Evolutionary conservation across 2,888 invertebrate genomes (phyloP).

Genomic region (Subacronicta megacephala): DNA sequence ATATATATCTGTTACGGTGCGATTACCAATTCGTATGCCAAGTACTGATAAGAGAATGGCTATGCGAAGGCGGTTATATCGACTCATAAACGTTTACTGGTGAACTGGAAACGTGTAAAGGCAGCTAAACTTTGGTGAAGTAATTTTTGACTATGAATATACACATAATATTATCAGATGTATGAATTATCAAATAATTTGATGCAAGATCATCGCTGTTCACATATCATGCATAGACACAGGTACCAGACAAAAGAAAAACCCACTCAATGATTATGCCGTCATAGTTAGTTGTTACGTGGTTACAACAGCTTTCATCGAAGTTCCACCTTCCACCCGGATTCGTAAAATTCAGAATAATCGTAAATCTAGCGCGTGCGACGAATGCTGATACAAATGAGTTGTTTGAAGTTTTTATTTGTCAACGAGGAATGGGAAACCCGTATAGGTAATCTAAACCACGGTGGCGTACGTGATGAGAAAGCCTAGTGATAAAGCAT

Average conservation of each 20-base stretch:
- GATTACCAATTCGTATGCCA: conserved; percentile 14
- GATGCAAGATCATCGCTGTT: too few relatives aligned
- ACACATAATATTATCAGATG: too few relatives aligned
- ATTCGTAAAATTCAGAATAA: conserved; percentile 70
- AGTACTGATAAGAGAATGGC: conserved; percentile 33
- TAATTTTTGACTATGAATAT: too few relatives aligned
- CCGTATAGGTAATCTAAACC: conserved; percentile 82
- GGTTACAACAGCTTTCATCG: conserved; percentile 43
- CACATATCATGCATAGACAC: too few relatives aligned
- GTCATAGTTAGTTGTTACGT: conserved; percentile 32
- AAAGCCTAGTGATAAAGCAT: conserved; percentile 67
- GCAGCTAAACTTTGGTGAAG: conserved; percentile 3
- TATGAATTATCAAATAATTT: too few relatives aligned
- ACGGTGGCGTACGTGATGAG: conserved; percentile 80
- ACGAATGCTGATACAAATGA: conserved; percentile 72
- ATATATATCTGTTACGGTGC: conserved; percentile 18
- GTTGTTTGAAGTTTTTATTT: conserved; percentile 59
- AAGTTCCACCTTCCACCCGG: conserved; percentile 59
- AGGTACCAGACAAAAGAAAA: conserved; percentile 5
- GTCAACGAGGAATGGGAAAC: conserved; percentile 72
- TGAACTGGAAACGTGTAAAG: conserved; percentile 10
- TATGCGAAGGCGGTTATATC: conserved; percentile 28
- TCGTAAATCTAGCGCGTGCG: conserved; percentile 80
- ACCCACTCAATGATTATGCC: conserved; percentile 18
- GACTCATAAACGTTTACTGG: conserved; percentile 38